These are phyloP conservation scores for Mormyrus iriodes DNA, from an alignment of 2,113 vertebrate species.

Conservation along the genomic window DNA sequence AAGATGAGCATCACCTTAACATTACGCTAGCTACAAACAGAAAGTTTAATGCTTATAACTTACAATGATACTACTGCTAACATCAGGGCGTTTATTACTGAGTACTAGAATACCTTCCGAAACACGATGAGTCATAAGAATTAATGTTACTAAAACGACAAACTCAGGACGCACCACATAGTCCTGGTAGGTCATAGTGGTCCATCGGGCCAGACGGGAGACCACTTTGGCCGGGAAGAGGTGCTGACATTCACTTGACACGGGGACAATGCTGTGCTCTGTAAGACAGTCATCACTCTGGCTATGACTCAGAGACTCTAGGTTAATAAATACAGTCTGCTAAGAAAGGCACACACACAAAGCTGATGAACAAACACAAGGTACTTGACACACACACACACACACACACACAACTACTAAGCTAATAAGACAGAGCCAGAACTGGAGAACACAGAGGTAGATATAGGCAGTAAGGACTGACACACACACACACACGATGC, in stretches of 20 bases:
- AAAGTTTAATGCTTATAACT: not conserved
- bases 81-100: not conserved
- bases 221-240: slow-evolving; percentile 90
- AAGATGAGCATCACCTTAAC: not conserved
- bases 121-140: not conserved
- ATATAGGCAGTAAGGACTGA: not conserved
- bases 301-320: not conserved
- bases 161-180: slow-evolving; percentile 64
- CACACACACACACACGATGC: not conserved
- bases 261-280: slow-evolving; percentile 87
- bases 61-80: not conserved
- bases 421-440: not conserved
- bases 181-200: slow-evolving; percentile 71
- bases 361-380: not conserved
- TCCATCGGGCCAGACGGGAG: slow-evolving; percentile 82
- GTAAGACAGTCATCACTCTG: slow-evolving; percentile 26
- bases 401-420: not conserved
- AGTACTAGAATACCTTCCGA: not conserved
- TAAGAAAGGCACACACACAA: not conserved
- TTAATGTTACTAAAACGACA: not conserved
- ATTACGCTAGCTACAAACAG: not conserved
- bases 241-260: slow-evolving; percentile 83
- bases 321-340: not conserved
- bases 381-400: not conserved
- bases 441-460: not conserved